Evolutionary conservation across 2,797 vertebrate species (phyloP), one percentile per base, ranked within the genome.

Genomic region (Poeciliopsis infans): DNA sequence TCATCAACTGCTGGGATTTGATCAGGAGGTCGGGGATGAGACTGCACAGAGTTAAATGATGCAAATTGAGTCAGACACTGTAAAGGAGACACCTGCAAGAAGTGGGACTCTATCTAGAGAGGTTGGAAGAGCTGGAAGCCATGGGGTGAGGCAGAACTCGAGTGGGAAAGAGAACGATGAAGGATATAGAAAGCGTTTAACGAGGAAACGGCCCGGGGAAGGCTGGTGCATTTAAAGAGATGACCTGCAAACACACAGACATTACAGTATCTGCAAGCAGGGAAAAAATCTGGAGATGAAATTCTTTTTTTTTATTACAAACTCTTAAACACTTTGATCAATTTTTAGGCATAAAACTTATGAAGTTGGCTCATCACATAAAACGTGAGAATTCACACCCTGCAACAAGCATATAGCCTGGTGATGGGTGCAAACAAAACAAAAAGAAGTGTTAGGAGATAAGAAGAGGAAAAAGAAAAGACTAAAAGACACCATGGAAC

Each of bases 31-130:
- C 89, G 28, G 43, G 70, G 85, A 80, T 91, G 90, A 92, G 85
- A 82, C 71, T 3, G 31, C 81, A 78, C 78, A 79, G 53, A 36
- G 28, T 80, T 43, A 80, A 86, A 55, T 87, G 92, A 94, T 89
- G 89, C 83, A 93, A 92, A 95, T 90, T 78, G 80, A 91, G 83
- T 86, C 78, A 79, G 93, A 90, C 90, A 82, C 83, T 71, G 90
- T 82, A 89, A 92, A 92, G 83, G 80, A 91, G 83, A 77, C 3
- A 16, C 70, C 12, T 43, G 82, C 81, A 79, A 85, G 66, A 64
- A 86, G 88, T 79, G 79, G 78, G 80, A 82, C 33, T 76, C 51
- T 47, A 2, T 1, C 72, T 69, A 46, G 79, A 0, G 33, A 86
- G 77, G 13, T 79, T 49, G 16, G 31, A 70, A 76, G 77, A 75